Evolutionary conservation across 1,140 invertebrate genomes (phyloP).

Genomic region (Halesus radiatus): DNA sequence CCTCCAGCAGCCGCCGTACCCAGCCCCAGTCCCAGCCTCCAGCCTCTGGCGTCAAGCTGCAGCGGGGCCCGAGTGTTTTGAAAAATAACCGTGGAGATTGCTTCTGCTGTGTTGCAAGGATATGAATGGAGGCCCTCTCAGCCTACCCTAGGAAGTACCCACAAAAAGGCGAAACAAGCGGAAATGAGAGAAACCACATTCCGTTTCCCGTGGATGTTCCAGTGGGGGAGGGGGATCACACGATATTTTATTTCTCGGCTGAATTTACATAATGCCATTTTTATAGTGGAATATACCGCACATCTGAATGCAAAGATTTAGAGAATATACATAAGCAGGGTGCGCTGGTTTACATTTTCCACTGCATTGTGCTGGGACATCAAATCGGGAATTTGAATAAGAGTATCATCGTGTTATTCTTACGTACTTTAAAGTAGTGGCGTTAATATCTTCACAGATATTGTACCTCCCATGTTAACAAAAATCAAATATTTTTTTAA

Average conservation of each 20-base stretch:
- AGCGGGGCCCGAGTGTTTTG: conserved; percentile 32
- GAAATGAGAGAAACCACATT: conserved; percentile 71
- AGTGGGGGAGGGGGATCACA: conserved; percentile 54
- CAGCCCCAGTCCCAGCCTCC: not conserved
- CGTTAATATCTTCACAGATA: no score
- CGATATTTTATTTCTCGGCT: conserved; percentile 66
- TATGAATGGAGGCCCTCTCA: conserved; percentile 48
- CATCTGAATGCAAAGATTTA: conserved; percentile 50
- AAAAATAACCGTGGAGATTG: conserved; percentile 57
- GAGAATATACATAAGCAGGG: conserved; percentile 30
- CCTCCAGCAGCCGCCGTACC: conserved; percentile 6
- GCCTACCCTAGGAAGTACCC: conserved; percentile 34
- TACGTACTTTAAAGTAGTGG: no score
- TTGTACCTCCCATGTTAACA: no score
- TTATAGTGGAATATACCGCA: conserved; percentile 58
- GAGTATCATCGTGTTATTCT: not conserved
- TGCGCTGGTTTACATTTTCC: conserved; percentile 29
- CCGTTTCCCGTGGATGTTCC: conserved; percentile 52
- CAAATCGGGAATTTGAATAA: conserved; percentile 47
- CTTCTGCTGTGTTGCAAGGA: conserved; percentile 40
- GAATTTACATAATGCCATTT: conserved; percentile 71
- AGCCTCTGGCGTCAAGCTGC: not conserved
- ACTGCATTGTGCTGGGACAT: conserved; percentile 27
- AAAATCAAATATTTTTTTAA: no score
- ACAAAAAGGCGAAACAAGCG: conserved; percentile 57